Base-by-base conservation (phyloP, 1,140 invertebrate genomes). In the Conus ventricosus region DNA sequence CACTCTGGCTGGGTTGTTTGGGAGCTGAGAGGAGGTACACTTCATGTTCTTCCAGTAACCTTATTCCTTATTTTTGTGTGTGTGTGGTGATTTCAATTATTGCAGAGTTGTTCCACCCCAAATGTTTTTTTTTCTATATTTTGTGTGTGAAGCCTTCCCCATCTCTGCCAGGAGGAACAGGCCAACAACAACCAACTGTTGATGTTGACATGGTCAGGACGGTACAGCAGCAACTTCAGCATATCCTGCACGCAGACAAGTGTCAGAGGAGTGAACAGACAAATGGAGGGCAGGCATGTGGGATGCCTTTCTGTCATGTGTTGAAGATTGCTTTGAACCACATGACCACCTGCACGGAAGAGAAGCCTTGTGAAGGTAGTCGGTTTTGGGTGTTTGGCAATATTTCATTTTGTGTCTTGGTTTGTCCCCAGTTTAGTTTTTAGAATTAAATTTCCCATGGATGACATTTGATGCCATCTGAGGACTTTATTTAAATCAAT, bases 291-390 rank as follows among this genome's bases (percentile, higher is more conserved):
- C 89, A 93, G 53, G 90, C 92, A 60, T 99, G 99, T 95, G 97
- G 96, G 27, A 96, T 99, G 84, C 98, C 98, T 51, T 99, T 99
- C 95, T 99, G 99, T 96, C 97, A 98, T 94, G 99, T 98, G 0
- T 99, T 99, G 99, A 99, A 99, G 95, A 98, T 98, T 93, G 99
- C 25, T 96, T 96, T 99, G 84, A 98, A 97, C 93, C 99, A 99
- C 93, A 99, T 99, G 99, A 99, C 98, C 78, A 98, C 97, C 0
- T 99, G 99, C 96, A 98, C 98, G 95, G 97, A 97, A 63, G 99
- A 99, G 82, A 95, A 96, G 92, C 92, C 93, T 83, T 96, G 96
- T 93, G 93, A 91, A 91, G 95, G 95, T 95, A 91, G 1, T 78
- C 76, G 8, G 3, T 51, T 71, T 3, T 0, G 20, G 13, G 20